Percentiles rank a stretch among this genome's conserved stretches.
Evolutionary conservation across 2,888 invertebrate species (phyloP).

Genomic region (Phyllotreta striolata): DNA sequence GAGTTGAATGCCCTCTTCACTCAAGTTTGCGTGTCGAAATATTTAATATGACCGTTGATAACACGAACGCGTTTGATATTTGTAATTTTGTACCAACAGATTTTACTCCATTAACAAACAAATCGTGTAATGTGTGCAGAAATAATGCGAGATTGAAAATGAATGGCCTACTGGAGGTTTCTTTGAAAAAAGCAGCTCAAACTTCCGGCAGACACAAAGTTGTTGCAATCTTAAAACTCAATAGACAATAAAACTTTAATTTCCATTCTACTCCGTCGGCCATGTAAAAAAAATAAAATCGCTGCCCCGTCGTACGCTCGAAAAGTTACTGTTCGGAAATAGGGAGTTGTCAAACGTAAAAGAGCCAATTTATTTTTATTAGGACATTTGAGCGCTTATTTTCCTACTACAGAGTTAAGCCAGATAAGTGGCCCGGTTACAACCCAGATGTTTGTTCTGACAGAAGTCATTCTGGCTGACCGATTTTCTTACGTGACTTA

Average conservation of each 20-base stretch:
- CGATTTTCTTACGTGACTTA: conserved; percentile 38
- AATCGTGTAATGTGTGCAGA: conserved; percentile 5
- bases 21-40: neutral
- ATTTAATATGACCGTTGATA: neutral
- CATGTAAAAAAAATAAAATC: neutral
- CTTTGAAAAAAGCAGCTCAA: conserved; percentile 1
- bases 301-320: neutral
- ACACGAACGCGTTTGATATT: neutral
- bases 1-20: too few relatives aligned
- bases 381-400: conserved; percentile 34
- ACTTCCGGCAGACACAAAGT: neutral
- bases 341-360: conserved; percentile 26
- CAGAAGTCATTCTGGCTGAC: conserved; percentile 38
- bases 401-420: conserved; percentile 36
- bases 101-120: conserved; percentile 2
- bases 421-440: conserved; percentile 38
- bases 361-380: conserved; percentile 34
- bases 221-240: neutral
- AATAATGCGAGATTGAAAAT: conserved; percentile 24
- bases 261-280: neutral
- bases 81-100: neutral
- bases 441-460: conserved; percentile 40
- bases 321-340: conserved; percentile 10
- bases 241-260: conserved; percentile 6
- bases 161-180: conserved; percentile 8